Evolutionary conservation across 2,113 vertebrate genomes (phyloP).

Genomic region (Gobiocypris rarus): DNA sequence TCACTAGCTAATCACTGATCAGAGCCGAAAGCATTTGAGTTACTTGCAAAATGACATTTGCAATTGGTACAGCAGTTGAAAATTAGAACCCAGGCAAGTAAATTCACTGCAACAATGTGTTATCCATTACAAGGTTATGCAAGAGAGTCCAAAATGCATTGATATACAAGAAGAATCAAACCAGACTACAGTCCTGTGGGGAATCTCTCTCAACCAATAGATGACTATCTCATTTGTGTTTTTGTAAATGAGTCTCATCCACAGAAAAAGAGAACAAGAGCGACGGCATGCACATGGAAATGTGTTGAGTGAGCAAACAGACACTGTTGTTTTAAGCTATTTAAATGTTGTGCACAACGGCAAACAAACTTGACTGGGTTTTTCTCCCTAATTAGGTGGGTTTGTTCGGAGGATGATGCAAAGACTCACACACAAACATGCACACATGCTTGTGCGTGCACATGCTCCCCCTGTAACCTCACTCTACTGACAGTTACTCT

Average conservation of each 20-base stretch:
- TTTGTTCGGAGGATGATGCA: background rate
- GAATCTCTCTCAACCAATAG: slow-evolving; percentile 19
- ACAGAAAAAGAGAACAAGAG: slow-evolving; percentile 53
- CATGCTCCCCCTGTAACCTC: slow-evolving; percentile 33
- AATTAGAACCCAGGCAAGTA: background rate
- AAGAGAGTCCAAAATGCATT: slow-evolving; percentile 22
- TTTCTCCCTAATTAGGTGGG: slow-evolving; percentile 1
- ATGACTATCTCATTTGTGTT: slow-evolving; percentile 67
- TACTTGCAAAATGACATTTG: slow-evolving; percentile 10
- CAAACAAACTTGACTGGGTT: slow-evolving; percentile 44
- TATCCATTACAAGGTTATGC: slow-evolving; percentile 44
- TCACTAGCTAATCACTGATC: slow-evolving; percentile 1
- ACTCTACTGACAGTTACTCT: slow-evolving; percentile 54
- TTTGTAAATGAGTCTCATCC: slow-evolving; percentile 73
- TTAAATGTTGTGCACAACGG: slow-evolving; percentile 47
- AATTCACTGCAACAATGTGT: slow-evolving; percentile 34
- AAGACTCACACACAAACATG: slow-evolving; percentile 28
- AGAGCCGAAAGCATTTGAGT: slow-evolving; percentile 1
- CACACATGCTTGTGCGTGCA: background rate
- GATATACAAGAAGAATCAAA: slow-evolving; percentile 22
- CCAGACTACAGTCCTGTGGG: background rate
- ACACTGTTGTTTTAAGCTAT: slow-evolving; percentile 64
- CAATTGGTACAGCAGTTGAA: background rate
- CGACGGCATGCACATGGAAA: slow-evolving; percentile 68
- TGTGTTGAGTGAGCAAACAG: slow-evolving; percentile 69